These are phyloP conservation scores for Sinocyclocheilus anophthalmus DNA, from an alignment of 2,113 vertebrate genomes.

Conservation along the genomic window DNA sequence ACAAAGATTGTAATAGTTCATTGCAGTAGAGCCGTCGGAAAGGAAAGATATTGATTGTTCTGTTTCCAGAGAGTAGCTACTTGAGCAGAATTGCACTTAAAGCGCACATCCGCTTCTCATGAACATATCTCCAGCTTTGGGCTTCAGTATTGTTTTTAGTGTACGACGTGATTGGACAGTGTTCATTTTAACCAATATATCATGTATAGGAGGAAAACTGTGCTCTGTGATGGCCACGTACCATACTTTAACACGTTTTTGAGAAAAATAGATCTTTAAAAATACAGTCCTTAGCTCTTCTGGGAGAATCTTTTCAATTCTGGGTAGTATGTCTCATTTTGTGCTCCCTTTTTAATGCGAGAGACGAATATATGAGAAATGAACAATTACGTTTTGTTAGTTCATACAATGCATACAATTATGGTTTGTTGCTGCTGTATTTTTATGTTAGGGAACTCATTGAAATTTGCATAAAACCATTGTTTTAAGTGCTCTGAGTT, in stretches of 20 bases:
- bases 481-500: conserved; percentile 52
- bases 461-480: conserved; percentile 45
- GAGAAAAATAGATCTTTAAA: neutral
- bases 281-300: conserved; percentile 1
- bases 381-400: neutral
- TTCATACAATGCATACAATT: neutral
- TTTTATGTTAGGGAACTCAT: conserved; percentile 26
- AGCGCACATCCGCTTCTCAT: conserved; percentile 21
- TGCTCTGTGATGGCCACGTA: conserved; percentile 22
- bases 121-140: conserved; percentile 40
- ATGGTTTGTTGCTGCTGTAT: conserved; percentile 2
- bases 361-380: conserved; percentile 7
- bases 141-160: conserved; percentile 18
- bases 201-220: conserved; percentile 23
- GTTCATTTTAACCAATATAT: conserved; percentile 26
- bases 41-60: conserved; percentile 35
- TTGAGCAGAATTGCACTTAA: conserved; percentile 57
- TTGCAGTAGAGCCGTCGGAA: conserved; percentile 29
- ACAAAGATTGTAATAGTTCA: conserved; percentile 49
- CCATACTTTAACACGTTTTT: conserved; percentile 5
- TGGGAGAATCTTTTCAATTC: conserved; percentile 1
- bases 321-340: neutral
- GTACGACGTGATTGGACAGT: conserved; percentile 7
- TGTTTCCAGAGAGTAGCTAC: conserved; percentile 26
- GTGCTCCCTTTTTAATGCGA: conserved; percentile 14